phyloP scores from a whole-genome alignment of 2,797 vertebrate species.

The Salmo trutta region DNA sequence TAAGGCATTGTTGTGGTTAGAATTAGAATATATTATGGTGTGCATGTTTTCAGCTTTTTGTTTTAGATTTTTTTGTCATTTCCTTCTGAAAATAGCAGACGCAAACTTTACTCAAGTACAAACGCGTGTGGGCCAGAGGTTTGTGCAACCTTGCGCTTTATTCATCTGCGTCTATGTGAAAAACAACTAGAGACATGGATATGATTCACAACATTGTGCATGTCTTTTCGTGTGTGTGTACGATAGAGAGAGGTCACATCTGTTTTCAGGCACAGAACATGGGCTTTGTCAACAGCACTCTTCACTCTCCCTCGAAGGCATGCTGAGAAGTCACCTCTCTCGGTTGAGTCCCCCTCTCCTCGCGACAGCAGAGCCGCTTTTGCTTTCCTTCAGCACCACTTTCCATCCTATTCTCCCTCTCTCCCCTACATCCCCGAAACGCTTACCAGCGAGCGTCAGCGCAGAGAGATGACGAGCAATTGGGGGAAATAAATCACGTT shows the following conservation, averaged over 20 bases:
- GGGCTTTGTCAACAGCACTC: not conserved
- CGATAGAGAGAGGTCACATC: not conserved
- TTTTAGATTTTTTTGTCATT: not conserved
- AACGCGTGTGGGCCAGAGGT: not conserved
- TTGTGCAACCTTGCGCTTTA: not conserved
- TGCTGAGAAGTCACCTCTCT: not conserved
- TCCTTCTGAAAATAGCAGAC: not conserved
- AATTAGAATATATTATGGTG: not conserved
- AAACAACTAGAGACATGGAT: no score
- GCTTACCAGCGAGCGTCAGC: slow-evolving; percentile 24
- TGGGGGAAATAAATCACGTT: slow-evolving; percentile 44
- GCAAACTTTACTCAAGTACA: not conserved
- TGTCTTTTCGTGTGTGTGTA: no score
- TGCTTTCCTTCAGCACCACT: slow-evolving; percentile 50
- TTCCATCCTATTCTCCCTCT: slow-evolving; percentile 43
- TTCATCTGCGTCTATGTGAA: not conserved
- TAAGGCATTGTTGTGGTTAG: not conserved
- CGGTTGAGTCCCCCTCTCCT: not conserved
- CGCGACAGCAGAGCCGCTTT: slow-evolving; percentile 15
- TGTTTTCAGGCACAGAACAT: not conserved
- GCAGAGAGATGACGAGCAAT: slow-evolving; percentile 22
- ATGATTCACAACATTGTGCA: no score
- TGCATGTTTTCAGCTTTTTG: no score
- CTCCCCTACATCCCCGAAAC: not conserved
- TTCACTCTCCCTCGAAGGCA: slow-evolving; percentile 3